Percentiles rank a stretch among this genome's conserved stretches.
Conservation (phyloP, 2,888 invertebrate species). For the Eristalinus aeneus region DNA sequence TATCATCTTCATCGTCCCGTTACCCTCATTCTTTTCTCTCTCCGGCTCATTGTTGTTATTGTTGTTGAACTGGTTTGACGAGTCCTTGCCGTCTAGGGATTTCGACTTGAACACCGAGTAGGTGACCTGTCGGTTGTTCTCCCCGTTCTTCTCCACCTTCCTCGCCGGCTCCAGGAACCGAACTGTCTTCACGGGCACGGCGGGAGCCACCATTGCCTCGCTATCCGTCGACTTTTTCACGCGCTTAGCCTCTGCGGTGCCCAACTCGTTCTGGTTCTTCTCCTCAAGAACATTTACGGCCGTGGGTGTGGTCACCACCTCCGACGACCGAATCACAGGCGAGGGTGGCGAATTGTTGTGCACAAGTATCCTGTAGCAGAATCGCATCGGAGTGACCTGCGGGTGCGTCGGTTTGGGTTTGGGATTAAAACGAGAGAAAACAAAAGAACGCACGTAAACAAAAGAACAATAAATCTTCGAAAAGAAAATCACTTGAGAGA, state of each 20-base stretch:
- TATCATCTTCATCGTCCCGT: constrained; percentile 75
- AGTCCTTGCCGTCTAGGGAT: constrained; percentile 41
- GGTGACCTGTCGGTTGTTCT: constrained; percentile 73
- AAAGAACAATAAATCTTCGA: constrained; percentile 47
- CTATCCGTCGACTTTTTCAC: constrained; percentile 55
- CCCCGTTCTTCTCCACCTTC: constrained; percentile 54
- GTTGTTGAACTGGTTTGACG: neutral
- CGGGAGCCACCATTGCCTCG: constrained; percentile 50
- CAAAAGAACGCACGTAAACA: constrained; percentile 50
- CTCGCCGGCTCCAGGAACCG: constrained; percentile 47
- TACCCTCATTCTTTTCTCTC: constrained; percentile 71
- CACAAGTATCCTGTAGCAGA: constrained; percentile 84
- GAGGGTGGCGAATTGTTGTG: constrained; percentile 70
- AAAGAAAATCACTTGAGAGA: neutral
- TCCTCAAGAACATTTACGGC: constrained; percentile 40
- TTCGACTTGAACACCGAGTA: constrained; percentile 71
- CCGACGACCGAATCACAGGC: constrained; percentile 13
- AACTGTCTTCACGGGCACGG: constrained; percentile 37
- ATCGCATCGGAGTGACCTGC: constrained; percentile 85
- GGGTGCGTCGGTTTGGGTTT: neutral
- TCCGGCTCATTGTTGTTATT: constrained; percentile 37
- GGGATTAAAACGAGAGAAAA: neutral
- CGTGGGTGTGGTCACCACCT: constrained; percentile 19
- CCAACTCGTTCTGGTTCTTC: constrained; percentile 52
- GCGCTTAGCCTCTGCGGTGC: constrained; percentile 69